phyloP scores from a whole-genome alignment of 2,888 invertebrate species.

The Plebejus argus region DNA sequence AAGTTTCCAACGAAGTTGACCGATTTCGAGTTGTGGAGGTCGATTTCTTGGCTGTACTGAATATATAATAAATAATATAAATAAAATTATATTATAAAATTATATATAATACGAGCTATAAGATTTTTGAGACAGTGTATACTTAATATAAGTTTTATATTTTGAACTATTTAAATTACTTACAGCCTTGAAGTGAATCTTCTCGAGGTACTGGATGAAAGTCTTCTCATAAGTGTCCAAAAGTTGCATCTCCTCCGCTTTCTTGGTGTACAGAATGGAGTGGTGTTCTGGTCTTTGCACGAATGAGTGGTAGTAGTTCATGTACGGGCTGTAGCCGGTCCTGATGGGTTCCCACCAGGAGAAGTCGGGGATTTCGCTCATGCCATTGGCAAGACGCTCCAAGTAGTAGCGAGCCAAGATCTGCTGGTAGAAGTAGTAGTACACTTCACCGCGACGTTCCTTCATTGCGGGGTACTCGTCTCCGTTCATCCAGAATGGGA shows the following conservation, averaged over 20 bases:
- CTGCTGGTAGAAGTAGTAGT: constrained; percentile 85
- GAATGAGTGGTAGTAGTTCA: constrained; percentile 49
- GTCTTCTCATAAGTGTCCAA: constrained; percentile 82
- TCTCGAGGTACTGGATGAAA: constrained; percentile 72
- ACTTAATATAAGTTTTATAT: background rate
- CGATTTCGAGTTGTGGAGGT: constrained; percentile 65
- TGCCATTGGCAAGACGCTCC: constrained; percentile 84
- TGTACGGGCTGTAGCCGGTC: constrained; percentile 54
- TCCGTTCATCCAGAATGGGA: constrained; percentile 83
- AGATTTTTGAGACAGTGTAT: background rate
- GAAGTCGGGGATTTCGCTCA: constrained; percentile 82
- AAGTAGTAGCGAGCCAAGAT: constrained; percentile 85
- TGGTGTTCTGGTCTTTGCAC: constrained; percentile 70
- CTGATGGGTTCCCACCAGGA: constrained; percentile 83
- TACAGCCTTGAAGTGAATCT: constrained; percentile 83
- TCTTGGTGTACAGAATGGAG: constrained; percentile 75
- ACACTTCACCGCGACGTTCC: constrained; percentile 83
- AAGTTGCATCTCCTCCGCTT: constrained; percentile 72
- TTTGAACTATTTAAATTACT: constrained; percentile 47
- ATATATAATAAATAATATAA: constrained; percentile 36
- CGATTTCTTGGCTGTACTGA: constrained; percentile 63
- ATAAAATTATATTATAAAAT: too few species aligned
- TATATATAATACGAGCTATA: too few species aligned
- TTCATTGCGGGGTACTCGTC: constrained; percentile 70
- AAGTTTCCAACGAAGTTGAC: constrained; percentile 63